phyloP scores from a whole-genome alignment of 30 jellyfish, hydroid and myxozoan species.

The Aurelia sp. region DNA sequence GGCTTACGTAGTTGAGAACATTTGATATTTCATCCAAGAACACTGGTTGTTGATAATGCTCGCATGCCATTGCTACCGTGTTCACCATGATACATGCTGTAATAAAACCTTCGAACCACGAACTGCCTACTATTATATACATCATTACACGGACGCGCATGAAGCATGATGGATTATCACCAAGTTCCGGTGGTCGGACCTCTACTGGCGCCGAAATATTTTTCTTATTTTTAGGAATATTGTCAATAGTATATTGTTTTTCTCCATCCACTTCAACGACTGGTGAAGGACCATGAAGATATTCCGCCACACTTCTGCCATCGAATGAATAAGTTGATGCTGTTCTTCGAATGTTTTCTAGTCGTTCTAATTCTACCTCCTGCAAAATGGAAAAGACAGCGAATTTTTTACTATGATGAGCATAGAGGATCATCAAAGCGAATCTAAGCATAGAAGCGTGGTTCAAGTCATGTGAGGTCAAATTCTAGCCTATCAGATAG shows the following conservation, averaged over 20 bases:
- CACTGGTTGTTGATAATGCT: slow-evolving; percentile 74
- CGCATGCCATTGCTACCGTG: slow-evolving; percentile 96
- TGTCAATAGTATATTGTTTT: slow-evolving; percentile 83
- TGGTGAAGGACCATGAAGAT: slow-evolving; percentile 94
- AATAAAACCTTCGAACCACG: slow-evolving; percentile 94
- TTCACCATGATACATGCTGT: slow-evolving; percentile 94
- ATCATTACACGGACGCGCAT: slow-evolving; percentile 72
- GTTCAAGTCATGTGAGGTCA: too few species aligned
- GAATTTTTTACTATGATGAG: too few species aligned
- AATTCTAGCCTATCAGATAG: too few species aligned
- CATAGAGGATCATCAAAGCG: too few species aligned
- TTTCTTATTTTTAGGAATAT: slow-evolving; percentile 76
- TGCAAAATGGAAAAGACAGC: not conserved
- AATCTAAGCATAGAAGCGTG: too few species aligned
- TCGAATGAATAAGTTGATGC: slow-evolving; percentile 98
- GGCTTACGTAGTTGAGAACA: slow-evolving; percentile 86
- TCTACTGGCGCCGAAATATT: slow-evolving; percentile 41
- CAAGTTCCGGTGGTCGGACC: slow-evolving; percentile 89
- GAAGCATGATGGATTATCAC: slow-evolving; percentile 83
- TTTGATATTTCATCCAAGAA: slow-evolving; percentile 49
- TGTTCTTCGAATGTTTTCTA: slow-evolving; percentile 77
- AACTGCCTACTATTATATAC: slow-evolving; percentile 84
- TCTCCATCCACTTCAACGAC: slow-evolving; percentile 96
- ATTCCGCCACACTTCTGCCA: slow-evolving; percentile 87
- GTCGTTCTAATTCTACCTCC: slow-evolving; percentile 83